Conservation (phyloP, 2,797 vertebrate genomes). For the Glossophaga mutica region DNA sequence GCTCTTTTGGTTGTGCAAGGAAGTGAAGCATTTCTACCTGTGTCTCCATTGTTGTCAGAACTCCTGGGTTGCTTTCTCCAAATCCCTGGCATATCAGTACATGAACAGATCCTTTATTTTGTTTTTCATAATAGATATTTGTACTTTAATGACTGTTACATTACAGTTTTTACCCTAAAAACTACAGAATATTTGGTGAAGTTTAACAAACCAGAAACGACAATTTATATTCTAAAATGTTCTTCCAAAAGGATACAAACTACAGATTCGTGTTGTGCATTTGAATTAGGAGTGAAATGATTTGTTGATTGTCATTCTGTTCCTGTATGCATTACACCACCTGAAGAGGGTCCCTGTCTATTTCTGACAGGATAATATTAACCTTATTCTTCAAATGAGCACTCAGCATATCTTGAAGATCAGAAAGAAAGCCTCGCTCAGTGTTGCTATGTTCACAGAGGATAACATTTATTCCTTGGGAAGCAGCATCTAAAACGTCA, state of each 20-base stretch:
- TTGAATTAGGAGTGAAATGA: background rate
- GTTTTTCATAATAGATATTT: background rate
- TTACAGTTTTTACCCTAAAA: background rate
- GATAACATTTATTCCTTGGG: constrained; percentile 91
- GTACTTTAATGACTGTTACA: background rate
- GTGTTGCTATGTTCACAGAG: constrained; percentile 98
- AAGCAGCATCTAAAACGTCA: constrained; percentile 90
- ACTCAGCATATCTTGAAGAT: constrained; percentile 86
- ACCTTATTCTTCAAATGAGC: constrained; percentile 84
- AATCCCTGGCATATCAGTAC: too few species aligned
- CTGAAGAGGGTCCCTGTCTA: constrained; percentile 91
- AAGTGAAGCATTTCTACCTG: too few species aligned
- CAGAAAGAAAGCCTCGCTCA: constrained; percentile 92
- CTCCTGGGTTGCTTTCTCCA: too few species aligned
- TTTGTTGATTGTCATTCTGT: background rate
- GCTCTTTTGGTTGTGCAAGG: too few species aligned
- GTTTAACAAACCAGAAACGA: background rate
- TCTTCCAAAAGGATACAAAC: background rate
- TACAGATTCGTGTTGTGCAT: background rate
- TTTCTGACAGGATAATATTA: constrained; percentile 85
- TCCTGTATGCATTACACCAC: constrained; percentile 80
- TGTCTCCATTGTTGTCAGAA: too few species aligned
- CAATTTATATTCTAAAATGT: background rate
- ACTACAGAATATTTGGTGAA: background rate
- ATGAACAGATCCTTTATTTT: background rate